Evolutionary conservation across 2,113 vertebrate genomes (phyloP).

Genomic region (Phaetusa simplex): DNA sequence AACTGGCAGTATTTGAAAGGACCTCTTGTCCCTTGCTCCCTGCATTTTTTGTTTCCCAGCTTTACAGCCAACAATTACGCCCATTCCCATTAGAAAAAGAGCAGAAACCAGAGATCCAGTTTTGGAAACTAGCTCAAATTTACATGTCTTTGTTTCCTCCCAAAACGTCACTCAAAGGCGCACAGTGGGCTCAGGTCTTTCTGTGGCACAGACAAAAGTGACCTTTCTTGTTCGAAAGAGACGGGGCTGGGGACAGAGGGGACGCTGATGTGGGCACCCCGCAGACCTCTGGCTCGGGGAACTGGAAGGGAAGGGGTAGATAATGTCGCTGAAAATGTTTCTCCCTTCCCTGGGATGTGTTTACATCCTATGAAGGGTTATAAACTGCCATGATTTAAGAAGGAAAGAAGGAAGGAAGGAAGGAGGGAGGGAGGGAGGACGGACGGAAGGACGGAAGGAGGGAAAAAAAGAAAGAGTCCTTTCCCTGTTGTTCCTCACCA

Average conservation of each 20-base stretch:
- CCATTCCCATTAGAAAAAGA: background rate
- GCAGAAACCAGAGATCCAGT: background rate
- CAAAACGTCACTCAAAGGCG: background rate
- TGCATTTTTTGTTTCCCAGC: background rate
- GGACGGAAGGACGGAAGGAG: background rate
- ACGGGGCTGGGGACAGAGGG: background rate
- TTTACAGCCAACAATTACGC: background rate
- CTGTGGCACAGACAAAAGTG: background rate
- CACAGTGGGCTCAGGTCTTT: background rate
- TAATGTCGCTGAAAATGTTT: background rate
- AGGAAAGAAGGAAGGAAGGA: background rate
- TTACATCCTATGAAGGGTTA: background rate
- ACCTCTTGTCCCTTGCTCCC: background rate
- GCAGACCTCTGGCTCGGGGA: accelerated
- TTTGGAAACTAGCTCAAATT: background rate
- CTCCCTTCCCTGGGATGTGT: background rate
- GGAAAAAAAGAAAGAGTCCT: too few relatives aligned
- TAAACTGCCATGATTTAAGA: background rate
- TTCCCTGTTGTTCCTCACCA: background rate
- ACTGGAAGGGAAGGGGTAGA: background rate
- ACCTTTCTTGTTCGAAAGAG: too few relatives aligned
- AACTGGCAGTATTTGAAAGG: background rate
- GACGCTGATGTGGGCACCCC: background rate
- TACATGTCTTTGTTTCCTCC: background rate
- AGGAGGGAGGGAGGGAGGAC: too few relatives aligned